phyloP scores from a whole-genome alignment of 1,140 invertebrate species.

The Sinella curviseta region DNA sequence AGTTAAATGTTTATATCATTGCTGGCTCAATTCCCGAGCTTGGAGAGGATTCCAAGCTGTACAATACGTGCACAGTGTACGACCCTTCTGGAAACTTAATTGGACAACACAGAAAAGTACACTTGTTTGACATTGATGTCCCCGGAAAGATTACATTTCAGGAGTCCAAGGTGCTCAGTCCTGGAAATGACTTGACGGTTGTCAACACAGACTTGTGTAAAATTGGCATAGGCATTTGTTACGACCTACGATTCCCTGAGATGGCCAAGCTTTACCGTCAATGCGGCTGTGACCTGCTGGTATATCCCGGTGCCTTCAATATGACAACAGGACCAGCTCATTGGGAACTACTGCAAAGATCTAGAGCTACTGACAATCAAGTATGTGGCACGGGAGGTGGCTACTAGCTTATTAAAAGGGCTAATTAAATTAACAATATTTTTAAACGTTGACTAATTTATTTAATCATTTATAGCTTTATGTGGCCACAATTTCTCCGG shows the following conservation, averaged over 20 bases:
- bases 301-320: constrained; percentile 94
- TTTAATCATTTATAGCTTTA: constrained; percentile 25
- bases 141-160: constrained; percentile 89
- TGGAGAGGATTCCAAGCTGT: constrained; percentile 66
- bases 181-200: constrained; percentile 73
- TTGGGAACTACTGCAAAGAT: constrained; percentile 81
- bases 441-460: too few species aligned
- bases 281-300: constrained; percentile 74
- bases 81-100: constrained; percentile 73
- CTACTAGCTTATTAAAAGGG: constrained; percentile 58
- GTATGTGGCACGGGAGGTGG: constrained; percentile 74
- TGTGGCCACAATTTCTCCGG: constrained; percentile 55
- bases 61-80: constrained; percentile 91
- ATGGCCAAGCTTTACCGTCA: constrained; percentile 80
- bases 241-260: constrained; percentile 89
- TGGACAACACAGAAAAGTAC: constrained; percentile 77
- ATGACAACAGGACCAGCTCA: constrained; percentile 91
- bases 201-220: constrained; percentile 75
- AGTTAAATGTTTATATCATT: constrained; percentile 77
- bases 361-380: constrained; percentile 85
- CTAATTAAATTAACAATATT: background rate
- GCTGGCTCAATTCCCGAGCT: constrained; percentile 87
- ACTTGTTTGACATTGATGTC: constrained; percentile 94
- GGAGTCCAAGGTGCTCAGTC: constrained; percentile 79
- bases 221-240: constrained; percentile 90